These are phyloP conservation scores for Hydrolagus affinis DNA, from an alignment of 2,113 vertebrate genomes.

Conservation along the genomic window DNA sequence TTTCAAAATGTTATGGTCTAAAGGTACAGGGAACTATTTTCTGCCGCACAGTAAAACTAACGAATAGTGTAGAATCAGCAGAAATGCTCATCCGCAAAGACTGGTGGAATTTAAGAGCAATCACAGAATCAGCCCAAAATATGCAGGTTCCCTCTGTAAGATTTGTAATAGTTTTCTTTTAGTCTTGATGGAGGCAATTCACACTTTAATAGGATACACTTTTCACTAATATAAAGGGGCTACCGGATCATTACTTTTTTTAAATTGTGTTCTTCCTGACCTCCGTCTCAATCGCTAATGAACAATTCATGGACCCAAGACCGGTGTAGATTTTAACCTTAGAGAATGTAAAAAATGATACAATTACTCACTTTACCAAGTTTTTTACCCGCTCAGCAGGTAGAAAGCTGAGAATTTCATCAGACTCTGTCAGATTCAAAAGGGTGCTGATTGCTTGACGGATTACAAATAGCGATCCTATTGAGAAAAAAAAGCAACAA, in stretches of 20 bases:
- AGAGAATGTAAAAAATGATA: background rate
- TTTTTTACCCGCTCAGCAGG: conserved; percentile 66
- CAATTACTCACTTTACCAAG: conserved; percentile 63
- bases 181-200: no score
- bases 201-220: background rate
- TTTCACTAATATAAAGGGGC: background rate
- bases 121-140: no score
- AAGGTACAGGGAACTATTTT: no score
- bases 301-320: background rate
- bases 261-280: background rate
- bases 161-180: no score
- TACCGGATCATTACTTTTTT: no score
- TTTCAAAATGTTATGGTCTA: no score
- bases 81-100: no score
- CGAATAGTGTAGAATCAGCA: no score
- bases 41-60: no score
- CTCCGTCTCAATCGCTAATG: background rate
- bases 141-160: no score
- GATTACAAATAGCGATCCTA: conserved; percentile 76
- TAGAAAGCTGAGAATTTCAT: conserved; percentile 65
- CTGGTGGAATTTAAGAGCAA: no score
- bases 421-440: conserved; percentile 74
- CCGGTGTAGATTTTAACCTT: background rate
- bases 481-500: conserved; percentile 13
- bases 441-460: conserved; percentile 82